phyloP scores from a whole-genome alignment of 1,140 invertebrate genomes.

The Eumaeus atala region DNA sequence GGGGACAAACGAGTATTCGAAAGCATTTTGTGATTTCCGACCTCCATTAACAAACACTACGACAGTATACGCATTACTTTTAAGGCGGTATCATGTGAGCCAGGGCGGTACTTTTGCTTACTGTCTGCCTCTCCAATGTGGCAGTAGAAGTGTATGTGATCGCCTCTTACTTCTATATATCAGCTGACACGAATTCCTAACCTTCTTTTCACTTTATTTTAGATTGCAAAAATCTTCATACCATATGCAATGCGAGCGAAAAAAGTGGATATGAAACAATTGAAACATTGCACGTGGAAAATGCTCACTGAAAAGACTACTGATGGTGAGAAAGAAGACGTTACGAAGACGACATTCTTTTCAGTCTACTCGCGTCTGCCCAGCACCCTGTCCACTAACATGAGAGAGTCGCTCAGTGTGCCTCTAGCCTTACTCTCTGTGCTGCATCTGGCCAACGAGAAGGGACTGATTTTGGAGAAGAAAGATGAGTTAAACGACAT shows the following conservation, averaged over 20 bases:
- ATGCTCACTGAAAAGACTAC: slow-evolving; percentile 59
- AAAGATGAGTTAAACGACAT: slow-evolving; percentile 59
- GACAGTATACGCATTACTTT: no score
- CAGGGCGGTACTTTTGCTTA: no score
- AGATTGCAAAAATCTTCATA: slow-evolving; percentile 81
- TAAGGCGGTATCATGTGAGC: no score
- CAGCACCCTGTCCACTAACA: slow-evolving; percentile 74
- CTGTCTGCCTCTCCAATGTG: no score
- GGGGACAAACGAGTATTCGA: no score
- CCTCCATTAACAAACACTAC: no score
- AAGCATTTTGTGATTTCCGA: no score
- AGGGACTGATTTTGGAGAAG: slow-evolving; percentile 66
- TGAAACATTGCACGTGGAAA: slow-evolving; percentile 84
- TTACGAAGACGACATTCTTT: slow-evolving; percentile 60
- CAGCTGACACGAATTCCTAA: no score
- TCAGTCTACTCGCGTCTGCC: slow-evolving; percentile 77
- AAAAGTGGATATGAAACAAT: slow-evolving; percentile 85
- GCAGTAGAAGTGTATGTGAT: no score
- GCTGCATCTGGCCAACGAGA: slow-evolving; percentile 88
- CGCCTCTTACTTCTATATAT: no score
- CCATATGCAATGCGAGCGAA: slow-evolving; percentile 85
- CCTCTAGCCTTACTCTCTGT: slow-evolving; percentile 85
- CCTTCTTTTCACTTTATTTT: slow-evolving; percentile 17
- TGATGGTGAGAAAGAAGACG: slow-evolving; percentile 48
- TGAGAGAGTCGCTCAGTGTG: slow-evolving; percentile 82